phyloP scores from a whole-genome alignment of 2,888 invertebrate genomes.

The Bugulina stolonifera region DNA sequence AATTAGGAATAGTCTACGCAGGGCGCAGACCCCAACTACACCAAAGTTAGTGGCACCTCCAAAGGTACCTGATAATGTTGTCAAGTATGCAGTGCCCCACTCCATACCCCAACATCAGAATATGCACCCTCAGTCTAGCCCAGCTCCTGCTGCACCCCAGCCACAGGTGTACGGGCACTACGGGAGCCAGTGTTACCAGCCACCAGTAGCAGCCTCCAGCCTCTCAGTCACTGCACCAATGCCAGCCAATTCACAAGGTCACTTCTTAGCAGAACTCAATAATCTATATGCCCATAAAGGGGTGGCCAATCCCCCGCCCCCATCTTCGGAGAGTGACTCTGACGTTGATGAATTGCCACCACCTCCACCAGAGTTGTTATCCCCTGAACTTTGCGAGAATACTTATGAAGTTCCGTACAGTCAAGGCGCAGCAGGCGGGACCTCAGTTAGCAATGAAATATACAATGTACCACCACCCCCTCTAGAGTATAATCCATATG shows the following conservation, averaged over 20 bases:
- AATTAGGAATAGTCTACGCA: neutral
- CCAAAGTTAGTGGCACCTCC: slow-evolving; percentile 12
- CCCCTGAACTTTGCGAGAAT: neutral
- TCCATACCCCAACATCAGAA: neutral
- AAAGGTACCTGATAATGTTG: neutral
- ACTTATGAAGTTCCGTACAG: slow-evolving; percentile 4
- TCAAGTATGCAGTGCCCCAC: neutral
- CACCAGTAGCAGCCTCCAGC: neutral
- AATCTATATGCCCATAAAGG: slow-evolving; percentile 20
- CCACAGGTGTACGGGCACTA: slow-evolving; percentile 11
- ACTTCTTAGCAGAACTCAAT: slow-evolving; percentile 23
- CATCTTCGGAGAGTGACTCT: neutral
- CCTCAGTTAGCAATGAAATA: neutral
- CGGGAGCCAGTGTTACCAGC: slow-evolving; percentile 3
- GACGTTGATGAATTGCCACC: slow-evolving; percentile 46
- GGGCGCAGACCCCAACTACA: neutral
- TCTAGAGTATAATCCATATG: slow-evolving; percentile 21
- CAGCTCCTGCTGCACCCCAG: neutral
- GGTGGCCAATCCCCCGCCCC: neutral
- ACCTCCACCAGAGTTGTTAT: slow-evolving; percentile 44
- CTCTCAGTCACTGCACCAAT: neutral
- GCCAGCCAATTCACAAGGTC: neutral
- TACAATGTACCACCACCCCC: slow-evolving; percentile 15
- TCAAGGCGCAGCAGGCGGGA: neutral
- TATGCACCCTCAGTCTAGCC: neutral